These are phyloP conservation scores for Lithobates pipiens DNA, from an alignment of 2,797 vertebrate genomes.

Conservation along the genomic window DNA sequence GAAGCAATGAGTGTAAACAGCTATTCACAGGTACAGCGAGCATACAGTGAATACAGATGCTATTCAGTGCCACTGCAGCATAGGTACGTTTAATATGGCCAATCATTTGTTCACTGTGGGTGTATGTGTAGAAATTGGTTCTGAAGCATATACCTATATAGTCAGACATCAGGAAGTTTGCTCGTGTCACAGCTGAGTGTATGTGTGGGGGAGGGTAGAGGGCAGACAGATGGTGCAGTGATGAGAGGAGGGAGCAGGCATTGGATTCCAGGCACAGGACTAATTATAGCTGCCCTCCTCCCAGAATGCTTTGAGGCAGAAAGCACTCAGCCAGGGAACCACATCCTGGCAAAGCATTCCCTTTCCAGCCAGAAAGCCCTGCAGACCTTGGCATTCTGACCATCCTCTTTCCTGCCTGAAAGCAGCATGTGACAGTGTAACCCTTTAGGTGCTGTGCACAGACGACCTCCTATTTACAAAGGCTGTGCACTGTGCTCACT, in stretches of 20 bases:
- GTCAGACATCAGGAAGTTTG: conserved; percentile 44
- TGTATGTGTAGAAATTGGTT: not conserved
- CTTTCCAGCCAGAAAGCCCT: conserved; percentile 51
- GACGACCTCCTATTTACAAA: not conserved
- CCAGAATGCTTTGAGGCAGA: conserved; percentile 62
- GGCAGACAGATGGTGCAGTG: conserved; percentile 62
- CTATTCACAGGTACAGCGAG: not conserved
- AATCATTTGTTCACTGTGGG: not conserved
- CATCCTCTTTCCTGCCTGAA: conserved; percentile 38
- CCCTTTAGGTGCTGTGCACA: conserved; percentile 12
- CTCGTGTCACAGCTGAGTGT: conserved; percentile 49
- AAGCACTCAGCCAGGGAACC: conserved; percentile 63
- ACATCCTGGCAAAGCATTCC: conserved; percentile 58
- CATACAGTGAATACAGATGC: not conserved
- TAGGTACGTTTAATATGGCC: not conserved
- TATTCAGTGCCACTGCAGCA: not conserved
- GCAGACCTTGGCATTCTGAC: conserved; percentile 49
- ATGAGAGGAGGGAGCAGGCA: conserved; percentile 61
- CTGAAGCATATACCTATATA: conserved; percentile 39
- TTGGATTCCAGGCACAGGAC: conserved; percentile 72
- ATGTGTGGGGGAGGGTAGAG: conserved; percentile 46
- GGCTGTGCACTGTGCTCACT: not conserved
- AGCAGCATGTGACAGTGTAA: conserved; percentile 43
- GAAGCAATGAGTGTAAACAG: not conserved
- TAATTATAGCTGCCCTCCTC: conserved; percentile 78